A percentile compares a stretch with the other conserved stretches of the same genome.
phyloP scores from a whole-genome alignment of 2,797 vertebrate species.

The Enoplosus armatus region DNA sequence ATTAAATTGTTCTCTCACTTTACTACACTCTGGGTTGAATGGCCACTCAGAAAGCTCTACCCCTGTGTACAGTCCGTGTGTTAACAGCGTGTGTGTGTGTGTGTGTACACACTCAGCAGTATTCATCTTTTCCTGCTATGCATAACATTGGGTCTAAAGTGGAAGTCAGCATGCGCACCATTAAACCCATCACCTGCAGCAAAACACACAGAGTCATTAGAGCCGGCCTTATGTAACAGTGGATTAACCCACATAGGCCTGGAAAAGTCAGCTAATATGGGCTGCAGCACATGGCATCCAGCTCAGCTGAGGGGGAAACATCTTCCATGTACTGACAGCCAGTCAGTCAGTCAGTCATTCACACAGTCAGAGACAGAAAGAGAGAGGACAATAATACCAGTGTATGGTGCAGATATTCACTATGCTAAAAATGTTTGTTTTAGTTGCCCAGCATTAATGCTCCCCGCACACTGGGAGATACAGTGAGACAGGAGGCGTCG shows the following conservation, averaged over 20 bases:
- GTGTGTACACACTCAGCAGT: background rate
- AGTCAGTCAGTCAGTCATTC: constrained; percentile 3
- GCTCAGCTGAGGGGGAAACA: constrained; percentile 55
- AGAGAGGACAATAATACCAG: background rate
- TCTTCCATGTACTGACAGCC: constrained; percentile 31
- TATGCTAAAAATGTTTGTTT: background rate
- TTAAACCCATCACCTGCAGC: constrained; percentile 74
- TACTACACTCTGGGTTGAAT: background rate
- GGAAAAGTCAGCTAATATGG: constrained; percentile 70
- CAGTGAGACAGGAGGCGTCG: background rate
- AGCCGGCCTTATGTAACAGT: constrained; percentile 63
- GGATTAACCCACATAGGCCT: constrained; percentile 77
- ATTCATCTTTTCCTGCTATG: constrained; percentile 22
- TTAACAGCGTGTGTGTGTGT: background rate
- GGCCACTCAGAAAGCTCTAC: background rate
- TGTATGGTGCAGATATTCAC: background rate
- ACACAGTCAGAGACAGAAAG: background rate
- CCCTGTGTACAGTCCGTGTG: background rate
- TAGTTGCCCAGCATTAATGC: background rate
- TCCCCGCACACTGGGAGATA: background rate
- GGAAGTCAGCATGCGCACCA: constrained; percentile 53
- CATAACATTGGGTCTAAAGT: constrained; percentile 23
- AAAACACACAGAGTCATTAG: constrained; percentile 72
- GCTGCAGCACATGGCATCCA: constrained; percentile 58
- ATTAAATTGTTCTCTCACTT: background rate